Percentiles rank a stretch among this genome's conserved stretches.
Conservation (phyloP, 1,140 invertebrate species). For the Drusus annulatus region DNA sequence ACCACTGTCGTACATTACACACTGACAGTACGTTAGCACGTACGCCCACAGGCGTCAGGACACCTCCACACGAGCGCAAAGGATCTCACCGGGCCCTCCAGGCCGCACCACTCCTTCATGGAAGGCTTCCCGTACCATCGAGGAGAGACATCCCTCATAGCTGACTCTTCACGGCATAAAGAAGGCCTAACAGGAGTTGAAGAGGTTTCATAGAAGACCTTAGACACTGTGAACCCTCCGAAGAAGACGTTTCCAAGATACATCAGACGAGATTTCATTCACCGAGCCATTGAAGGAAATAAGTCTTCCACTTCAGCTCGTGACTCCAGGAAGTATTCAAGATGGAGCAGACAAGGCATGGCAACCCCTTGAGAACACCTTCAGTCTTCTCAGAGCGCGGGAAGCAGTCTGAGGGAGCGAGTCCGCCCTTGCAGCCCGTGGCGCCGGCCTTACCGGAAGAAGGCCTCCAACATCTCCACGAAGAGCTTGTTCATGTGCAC, state of each 20-base stretch:
- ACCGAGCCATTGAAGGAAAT: too few species aligned
- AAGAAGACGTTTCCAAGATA: too few species aligned
- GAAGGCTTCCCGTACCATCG: slow-evolving; percentile 6
- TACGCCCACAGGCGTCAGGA: background rate
- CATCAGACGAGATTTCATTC: too few species aligned
- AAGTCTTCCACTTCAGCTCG: too few species aligned
- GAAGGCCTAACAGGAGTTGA: background rate
- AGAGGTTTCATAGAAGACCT: too few species aligned
- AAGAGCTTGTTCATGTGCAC: slow-evolving; percentile 98
- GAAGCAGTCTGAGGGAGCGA: too few species aligned
- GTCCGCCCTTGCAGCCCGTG: slow-evolving; percentile 53
- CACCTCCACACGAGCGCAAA: slow-evolving; percentile 42
- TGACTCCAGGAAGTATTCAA: too few species aligned
- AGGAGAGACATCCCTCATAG: background rate
- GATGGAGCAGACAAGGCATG: too few species aligned
- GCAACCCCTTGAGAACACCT: too few species aligned
- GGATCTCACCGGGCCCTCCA: background rate
- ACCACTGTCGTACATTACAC: background rate
- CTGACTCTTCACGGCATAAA: background rate
- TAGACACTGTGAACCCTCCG: too few species aligned
- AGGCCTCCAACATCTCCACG: slow-evolving; percentile 95
- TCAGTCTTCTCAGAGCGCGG: too few species aligned
- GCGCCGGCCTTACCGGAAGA: slow-evolving; percentile 69
- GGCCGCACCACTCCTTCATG: background rate
- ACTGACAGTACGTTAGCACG: background rate